Evolutionary conservation across 2,888 invertebrate species (phyloP).

Genomic region (Chrysina gloriosa): DNA sequence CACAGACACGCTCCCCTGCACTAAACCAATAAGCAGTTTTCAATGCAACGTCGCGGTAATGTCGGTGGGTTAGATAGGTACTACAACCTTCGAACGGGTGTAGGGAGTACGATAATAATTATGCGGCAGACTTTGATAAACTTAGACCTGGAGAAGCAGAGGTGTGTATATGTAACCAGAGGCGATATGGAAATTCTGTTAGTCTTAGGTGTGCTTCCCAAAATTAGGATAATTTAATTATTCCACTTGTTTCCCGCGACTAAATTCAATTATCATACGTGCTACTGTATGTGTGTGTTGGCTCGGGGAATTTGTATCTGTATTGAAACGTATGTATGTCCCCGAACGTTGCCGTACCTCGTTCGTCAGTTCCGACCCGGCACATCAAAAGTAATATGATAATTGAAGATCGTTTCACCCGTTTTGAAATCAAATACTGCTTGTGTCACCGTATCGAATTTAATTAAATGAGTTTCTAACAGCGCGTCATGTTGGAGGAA

Average conservation of each 20-base stretch:
- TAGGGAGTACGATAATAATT: constrained; percentile 48
- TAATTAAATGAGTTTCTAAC: constrained; percentile 28
- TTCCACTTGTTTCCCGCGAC: constrained; percentile 36
- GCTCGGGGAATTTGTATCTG: background rate
- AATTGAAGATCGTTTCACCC: constrained; percentile 31
- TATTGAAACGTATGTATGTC: background rate
- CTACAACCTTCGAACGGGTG: background rate
- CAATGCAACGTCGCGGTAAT: constrained; percentile 52
- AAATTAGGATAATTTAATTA: constrained; percentile 43
- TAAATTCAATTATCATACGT: constrained; percentile 35
- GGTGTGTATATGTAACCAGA: constrained; percentile 35
- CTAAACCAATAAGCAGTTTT: constrained; percentile 59
- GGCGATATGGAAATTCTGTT: constrained; percentile 43
- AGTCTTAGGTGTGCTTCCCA: constrained; percentile 39
- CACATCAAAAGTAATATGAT: constrained; percentile 37
- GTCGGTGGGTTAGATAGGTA: background rate
- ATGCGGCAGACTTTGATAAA: constrained; percentile 51
- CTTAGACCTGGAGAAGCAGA: constrained; percentile 37
- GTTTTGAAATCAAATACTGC: constrained; percentile 33
- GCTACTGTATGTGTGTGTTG: constrained; percentile 19
- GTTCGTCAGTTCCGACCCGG: constrained; percentile 11
- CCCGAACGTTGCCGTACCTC: background rate
- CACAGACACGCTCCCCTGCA: constrained; percentile 54
- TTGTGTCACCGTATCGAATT: constrained; percentile 14
- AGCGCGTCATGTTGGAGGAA: too few species aligned